Percentiles rank a stretch among this genome's conserved stretches.
These are phyloP conservation scores for Seira ritae DNA, from an alignment of 2,888 invertebrate species.

Conservation along the genomic window DNA sequence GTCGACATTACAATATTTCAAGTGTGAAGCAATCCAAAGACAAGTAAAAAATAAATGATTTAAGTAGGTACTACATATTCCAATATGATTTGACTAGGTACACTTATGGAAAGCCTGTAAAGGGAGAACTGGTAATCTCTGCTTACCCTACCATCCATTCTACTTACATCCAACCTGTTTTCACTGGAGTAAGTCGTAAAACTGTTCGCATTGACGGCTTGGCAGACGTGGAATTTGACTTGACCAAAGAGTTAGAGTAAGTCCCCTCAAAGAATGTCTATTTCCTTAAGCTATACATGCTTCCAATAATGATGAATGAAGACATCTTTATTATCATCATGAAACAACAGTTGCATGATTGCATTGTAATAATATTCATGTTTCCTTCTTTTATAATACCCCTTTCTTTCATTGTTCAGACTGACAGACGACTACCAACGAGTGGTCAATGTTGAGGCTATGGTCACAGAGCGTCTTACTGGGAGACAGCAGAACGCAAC, in stretches of 20 bases:
- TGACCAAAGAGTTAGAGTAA: constrained; percentile 81
- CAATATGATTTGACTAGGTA: constrained; percentile 83
- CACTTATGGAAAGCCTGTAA: constrained; percentile 90
- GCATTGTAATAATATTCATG: neutral
- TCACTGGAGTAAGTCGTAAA: constrained; percentile 79
- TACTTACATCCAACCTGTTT: constrained; percentile 86
- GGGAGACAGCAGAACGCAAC: constrained; percentile 88
- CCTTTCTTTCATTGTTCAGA: constrained; percentile 77
- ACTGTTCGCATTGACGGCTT: constrained; percentile 83
- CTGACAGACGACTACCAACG: constrained; percentile 88
- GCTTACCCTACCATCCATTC: constrained; percentile 90
- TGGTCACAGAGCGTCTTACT: constrained; percentile 93
- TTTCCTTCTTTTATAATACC: no score
- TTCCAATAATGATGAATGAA: no score
- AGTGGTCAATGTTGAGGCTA: constrained; percentile 89
- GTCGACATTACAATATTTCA: no score
- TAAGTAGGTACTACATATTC: no score
- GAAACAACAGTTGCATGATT: neutral
- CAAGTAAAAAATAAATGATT: no score
- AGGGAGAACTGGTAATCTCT: constrained; percentile 89
- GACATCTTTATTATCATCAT: neutral
- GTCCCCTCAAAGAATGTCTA: constrained; percentile 19
- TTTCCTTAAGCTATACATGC: neutral
- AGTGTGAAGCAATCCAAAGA: no score
- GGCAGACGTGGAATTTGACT: constrained; percentile 86